A percentile compares a stretch with the other conserved stretches of the same genome.
Conservation (phyloP, 2,797 vertebrate genomes). For the Argyrosomus regius region DNA sequence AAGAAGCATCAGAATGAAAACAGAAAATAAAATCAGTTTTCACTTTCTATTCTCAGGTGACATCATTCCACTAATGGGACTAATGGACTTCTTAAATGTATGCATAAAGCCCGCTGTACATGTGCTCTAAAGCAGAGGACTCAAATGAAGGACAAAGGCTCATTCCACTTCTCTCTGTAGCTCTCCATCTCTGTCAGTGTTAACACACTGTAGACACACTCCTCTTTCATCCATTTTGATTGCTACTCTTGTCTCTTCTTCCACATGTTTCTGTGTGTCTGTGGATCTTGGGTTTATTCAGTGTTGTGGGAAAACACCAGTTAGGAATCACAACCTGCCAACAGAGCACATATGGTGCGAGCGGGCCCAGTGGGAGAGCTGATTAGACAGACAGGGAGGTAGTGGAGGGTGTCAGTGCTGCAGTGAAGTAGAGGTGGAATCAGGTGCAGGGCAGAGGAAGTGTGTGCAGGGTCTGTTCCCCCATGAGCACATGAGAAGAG, state of each 20-base stretch:
- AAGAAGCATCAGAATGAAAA: neutral
- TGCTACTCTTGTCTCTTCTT: neutral
- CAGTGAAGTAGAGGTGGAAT: neutral
- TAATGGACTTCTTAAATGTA: neutral
- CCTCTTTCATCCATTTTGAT: neutral
- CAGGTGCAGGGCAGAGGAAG: conserved; percentile 3
- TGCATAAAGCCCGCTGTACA: neutral
- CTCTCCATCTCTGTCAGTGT: conserved; percentile 9
- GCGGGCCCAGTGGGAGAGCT: neutral
- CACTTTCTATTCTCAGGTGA: neutral
- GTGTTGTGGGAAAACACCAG: neutral
- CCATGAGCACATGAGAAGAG: too few relatives aligned
- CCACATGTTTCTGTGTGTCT: too few relatives aligned
- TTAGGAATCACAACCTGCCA: neutral
- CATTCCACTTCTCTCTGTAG: conserved; percentile 6
- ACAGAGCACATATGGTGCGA: neutral
- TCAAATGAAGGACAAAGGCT: conserved; percentile 27
- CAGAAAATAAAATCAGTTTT: neutral
- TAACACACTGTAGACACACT: neutral
- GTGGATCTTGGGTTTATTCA: neutral
- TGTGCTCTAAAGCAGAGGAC: neutral
- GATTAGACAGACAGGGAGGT: neutral
- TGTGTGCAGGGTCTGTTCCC: neutral
- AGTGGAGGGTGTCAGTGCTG: neutral
- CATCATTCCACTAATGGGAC: neutral